phyloP scores from a whole-genome alignment of 2,888 invertebrate species.

The Pseudococcus jackbeardsleyi region DNA sequence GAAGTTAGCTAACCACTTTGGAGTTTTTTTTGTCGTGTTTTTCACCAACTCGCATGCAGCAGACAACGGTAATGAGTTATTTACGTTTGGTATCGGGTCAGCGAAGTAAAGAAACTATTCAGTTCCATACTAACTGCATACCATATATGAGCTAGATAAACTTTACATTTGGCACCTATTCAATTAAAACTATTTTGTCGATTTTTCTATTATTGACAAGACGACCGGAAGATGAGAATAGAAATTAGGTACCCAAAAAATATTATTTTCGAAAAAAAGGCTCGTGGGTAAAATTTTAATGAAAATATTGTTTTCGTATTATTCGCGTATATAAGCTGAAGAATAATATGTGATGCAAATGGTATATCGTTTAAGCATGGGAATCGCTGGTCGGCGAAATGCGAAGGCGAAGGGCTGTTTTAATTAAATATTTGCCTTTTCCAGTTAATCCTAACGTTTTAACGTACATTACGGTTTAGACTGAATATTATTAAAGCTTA shows the following conservation, averaged over 20 bases:
- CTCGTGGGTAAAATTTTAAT: background rate
- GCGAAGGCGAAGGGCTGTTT: constrained; percentile 34
- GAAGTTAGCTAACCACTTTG: background rate
- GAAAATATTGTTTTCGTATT: constrained; percentile 27
- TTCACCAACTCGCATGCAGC: background rate
- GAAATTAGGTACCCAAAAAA: background rate
- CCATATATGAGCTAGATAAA: no score
- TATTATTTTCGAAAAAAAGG: background rate
- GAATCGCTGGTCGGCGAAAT: constrained; percentile 12
- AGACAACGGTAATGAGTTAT: background rate
- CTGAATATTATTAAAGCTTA: constrained; percentile 48
- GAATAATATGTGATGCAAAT: constrained; percentile 19
- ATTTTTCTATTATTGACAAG: no score
- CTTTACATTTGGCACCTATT: no score
- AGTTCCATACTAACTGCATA: no score
- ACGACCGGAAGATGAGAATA: no score
- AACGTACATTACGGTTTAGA: constrained; percentile 43
- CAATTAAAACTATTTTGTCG: no score
- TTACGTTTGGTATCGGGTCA: background rate
- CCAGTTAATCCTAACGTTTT: constrained; percentile 48
- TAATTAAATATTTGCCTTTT: constrained; percentile 52
- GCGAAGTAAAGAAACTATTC: no score
- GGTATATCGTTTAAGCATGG: constrained; percentile 2
- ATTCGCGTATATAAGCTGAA: background rate
- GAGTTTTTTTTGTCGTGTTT: background rate